phyloP scores from a whole-genome alignment of 2,797 vertebrate species.

The Sardinella longiceps region DNA sequence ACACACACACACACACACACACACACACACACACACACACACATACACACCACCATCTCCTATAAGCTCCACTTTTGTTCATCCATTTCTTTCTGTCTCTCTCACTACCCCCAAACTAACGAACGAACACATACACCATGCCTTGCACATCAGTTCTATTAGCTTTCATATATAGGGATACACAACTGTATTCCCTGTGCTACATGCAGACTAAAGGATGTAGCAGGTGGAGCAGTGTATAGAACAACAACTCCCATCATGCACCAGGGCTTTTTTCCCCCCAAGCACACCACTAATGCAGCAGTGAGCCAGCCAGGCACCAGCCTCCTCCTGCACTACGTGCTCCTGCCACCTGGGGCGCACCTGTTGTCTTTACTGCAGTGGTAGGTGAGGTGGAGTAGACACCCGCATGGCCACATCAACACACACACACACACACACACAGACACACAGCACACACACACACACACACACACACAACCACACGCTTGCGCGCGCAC shows the following conservation, averaged over 20 bases:
- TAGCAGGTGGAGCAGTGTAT: not conserved
- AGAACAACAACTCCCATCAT: conserved; percentile 16
- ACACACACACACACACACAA: not conserved
- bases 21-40: too few relatives aligned
- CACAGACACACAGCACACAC: not conserved
- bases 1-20: too few relatives aligned
- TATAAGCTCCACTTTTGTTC: not conserved
- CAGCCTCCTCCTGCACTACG: not conserved
- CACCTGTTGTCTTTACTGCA: not conserved
- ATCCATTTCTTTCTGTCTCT: not conserved
- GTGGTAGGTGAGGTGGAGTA: not conserved
- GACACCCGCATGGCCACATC: not conserved
- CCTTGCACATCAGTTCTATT: not conserved
- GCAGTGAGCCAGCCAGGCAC: not conserved
- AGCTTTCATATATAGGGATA: not conserved
- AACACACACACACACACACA: not conserved
- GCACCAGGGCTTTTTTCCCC: not conserved
- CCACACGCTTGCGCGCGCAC: not conserved
- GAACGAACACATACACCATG: not conserved
- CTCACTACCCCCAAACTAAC: not conserved
- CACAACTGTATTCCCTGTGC: not conserved
- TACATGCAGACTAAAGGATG: not conserved
- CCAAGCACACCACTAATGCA: conserved; percentile 2
- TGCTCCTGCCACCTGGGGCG: not conserved
- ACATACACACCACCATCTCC: not conserved